These are phyloP conservation scores for Drosophila lutescens DNA, from an alignment of 2,888 invertebrate species.

Conservation along the genomic window DNA sequence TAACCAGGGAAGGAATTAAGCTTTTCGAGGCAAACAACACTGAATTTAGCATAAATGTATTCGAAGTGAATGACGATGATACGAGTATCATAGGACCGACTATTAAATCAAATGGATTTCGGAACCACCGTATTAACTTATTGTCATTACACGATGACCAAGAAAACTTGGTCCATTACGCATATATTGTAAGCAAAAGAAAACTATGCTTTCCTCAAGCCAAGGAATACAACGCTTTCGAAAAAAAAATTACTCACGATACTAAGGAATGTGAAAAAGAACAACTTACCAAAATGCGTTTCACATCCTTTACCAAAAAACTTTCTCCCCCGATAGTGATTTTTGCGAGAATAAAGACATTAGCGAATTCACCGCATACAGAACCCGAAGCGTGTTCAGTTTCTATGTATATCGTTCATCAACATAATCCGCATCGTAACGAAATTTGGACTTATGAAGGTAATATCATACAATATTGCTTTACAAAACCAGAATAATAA, in stretches of 20 bases:
- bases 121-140: neutral
- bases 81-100: neutral
- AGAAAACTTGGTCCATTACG: neutral
- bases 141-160: neutral
- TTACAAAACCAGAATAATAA: too few relatives aligned
- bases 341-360: neutral
- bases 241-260: neutral
- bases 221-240: neutral
- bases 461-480: neutral
- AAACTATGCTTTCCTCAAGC: neutral
- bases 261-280: neutral
- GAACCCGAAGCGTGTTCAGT: neutral
- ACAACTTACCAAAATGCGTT: neutral
- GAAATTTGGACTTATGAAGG: neutral
- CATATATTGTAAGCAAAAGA: neutral
- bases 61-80: neutral
- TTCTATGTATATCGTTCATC: neutral
- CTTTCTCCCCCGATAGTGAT: neutral
- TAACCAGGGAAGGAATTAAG: neutral
- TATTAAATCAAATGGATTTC: neutral
- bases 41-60: neutral
- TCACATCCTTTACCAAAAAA: neutral
- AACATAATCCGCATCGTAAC: neutral
- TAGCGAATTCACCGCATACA: neutral
- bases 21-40: neutral